A percentile compares a stretch with the other conserved stretches of the same genome.
Evolutionary conservation across 2,888 invertebrate species (phyloP).

Genomic region (Nineta flava): DNA sequence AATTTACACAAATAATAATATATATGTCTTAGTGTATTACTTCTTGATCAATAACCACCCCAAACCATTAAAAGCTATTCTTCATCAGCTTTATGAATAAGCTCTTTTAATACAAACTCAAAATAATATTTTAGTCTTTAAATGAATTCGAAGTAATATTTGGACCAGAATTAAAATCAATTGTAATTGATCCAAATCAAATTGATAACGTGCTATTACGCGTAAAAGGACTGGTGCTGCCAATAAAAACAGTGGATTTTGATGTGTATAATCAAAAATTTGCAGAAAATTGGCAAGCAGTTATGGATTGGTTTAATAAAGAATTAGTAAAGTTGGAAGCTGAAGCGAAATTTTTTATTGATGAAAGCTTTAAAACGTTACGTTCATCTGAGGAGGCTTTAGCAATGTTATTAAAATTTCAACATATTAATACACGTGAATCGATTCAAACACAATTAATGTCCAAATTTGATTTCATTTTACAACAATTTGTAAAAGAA

Average conservation of each 20-base stretch:
- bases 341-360: constrained; percentile 72
- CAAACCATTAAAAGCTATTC: too few species aligned
- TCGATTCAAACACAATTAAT: constrained; percentile 56
- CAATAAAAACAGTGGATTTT: constrained; percentile 63
- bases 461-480: constrained; percentile 69
- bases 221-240: constrained; percentile 58
- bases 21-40: too few species aligned
- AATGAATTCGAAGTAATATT: constrained; percentile 83
- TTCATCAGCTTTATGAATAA: constrained; percentile 5
- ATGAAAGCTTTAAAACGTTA: constrained; percentile 67
- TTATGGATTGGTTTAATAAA: constrained; percentile 59
- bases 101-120: background rate
- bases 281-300: constrained; percentile 73
- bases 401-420: constrained; percentile 61
- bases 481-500: constrained; percentile 75
- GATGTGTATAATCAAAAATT: constrained; percentile 66
- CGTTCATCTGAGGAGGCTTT: constrained; percentile 72
- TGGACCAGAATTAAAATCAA: constrained; percentile 69
- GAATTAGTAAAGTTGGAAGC: constrained; percentile 60
- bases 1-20: too few species aligned
- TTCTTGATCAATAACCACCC: too few species aligned
- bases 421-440: constrained; percentile 58
- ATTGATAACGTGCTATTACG: constrained; percentile 72
- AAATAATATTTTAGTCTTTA: constrained; percentile 36
- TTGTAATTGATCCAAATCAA: constrained; percentile 72